These are phyloP conservation scores for Lateolabrax maculatus DNA, from an alignment of 2,797 vertebrate species.

Conservation along the genomic window DNA sequence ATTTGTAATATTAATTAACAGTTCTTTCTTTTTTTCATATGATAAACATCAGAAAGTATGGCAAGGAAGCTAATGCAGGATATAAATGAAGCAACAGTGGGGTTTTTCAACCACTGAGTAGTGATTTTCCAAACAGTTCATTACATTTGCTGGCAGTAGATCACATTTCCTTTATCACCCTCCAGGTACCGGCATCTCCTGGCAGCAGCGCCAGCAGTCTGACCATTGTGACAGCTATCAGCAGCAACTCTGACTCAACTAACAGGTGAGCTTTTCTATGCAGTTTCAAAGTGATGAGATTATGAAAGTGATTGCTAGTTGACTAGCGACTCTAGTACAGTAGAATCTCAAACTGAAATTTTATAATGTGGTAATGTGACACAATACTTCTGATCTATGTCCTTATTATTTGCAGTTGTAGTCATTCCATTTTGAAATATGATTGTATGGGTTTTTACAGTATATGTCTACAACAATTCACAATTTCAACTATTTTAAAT, in stretches of 20 bases:
- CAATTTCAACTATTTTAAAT: no score
- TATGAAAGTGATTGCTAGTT: neutral
- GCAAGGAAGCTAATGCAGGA: neutral
- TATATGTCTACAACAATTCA: neutral
- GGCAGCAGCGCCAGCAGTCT: constrained; percentile 93
- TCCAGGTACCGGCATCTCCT: constrained; percentile 91
- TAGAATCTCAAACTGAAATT: neutral
- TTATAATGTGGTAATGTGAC: neutral
- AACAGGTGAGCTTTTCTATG: constrained; percentile 84
- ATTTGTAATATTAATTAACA: no score
- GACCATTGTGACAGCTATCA: constrained; percentile 93
- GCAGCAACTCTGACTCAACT: constrained; percentile 89
- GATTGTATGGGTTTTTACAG: no score
- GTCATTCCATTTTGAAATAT: neutral
- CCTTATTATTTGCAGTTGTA: neutral
- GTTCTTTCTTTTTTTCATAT: neutral
- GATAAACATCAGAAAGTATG: neutral
- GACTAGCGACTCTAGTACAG: neutral
- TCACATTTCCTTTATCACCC: constrained; percentile 9
- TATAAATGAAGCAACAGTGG: neutral
- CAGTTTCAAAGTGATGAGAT: neutral
- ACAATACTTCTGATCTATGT: neutral
- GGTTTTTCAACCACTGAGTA: neutral
- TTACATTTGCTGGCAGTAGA: neutral
- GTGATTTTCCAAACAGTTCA: neutral